A percentile compares a stretch with the other conserved stretches of the same genome.
Conservation (phyloP, 2,113 vertebrate genomes). For the Trogon surrucura region DNA sequence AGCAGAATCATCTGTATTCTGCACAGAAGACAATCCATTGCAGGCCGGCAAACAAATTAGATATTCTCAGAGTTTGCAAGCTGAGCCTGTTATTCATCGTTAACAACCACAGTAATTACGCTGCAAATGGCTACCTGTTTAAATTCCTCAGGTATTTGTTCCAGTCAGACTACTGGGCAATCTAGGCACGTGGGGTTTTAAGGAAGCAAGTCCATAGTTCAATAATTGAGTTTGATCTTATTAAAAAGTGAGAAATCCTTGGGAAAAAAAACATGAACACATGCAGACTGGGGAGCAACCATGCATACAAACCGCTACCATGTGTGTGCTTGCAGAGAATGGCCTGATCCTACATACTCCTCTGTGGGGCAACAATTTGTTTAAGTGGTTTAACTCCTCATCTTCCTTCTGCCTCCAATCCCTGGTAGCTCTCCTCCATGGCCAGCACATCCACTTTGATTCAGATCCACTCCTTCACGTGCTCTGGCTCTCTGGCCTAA, state of each 20-base stretch:
- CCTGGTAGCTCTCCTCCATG: not conserved
- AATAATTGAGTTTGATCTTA: not conserved
- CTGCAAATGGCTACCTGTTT: not conserved
- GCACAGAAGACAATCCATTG: not conserved
- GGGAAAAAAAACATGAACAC: not conserved
- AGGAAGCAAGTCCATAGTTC: not conserved
- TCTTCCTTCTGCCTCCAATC: not conserved
- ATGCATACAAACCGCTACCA: not conserved
- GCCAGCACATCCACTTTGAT: not conserved
- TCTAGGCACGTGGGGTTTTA: not conserved
- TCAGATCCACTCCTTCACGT: not conserved
- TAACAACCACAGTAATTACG: not conserved
- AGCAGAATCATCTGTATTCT: slow-evolving; percentile 12
- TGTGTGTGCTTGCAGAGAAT: accelerated
- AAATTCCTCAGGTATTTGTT: not conserved
- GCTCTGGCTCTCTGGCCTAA: not conserved
- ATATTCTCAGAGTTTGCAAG: not conserved
- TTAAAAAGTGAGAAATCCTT: not conserved
- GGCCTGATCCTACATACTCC: not conserved
- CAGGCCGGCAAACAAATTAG: slow-evolving; percentile 2
- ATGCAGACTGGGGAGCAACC: not conserved
- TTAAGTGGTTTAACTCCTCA: not conserved
- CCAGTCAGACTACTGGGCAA: slow-evolving; percentile 2
- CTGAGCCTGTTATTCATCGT: slow-evolving; percentile 8
- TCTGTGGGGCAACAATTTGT: not conserved